Percentiles rank a stretch among this genome's conserved stretches.
Conservation (phyloP, 2,888 invertebrate genomes). For the Gibbula magus region DNA sequence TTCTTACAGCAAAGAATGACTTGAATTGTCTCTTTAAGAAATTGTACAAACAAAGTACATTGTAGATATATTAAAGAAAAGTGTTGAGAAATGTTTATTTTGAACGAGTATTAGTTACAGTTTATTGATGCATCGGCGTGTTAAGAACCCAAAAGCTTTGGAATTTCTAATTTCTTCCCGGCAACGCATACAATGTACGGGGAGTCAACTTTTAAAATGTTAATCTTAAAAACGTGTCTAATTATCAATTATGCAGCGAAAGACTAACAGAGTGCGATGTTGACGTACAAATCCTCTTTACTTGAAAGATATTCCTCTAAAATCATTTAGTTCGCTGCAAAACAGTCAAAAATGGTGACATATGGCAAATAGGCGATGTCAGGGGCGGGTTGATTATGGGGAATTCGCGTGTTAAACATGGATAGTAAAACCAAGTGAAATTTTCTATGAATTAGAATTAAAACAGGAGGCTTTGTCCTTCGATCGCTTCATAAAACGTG, state of each 20-base stretch:
- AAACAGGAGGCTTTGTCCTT: neutral
- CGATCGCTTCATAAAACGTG: neutral
- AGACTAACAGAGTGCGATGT: neutral
- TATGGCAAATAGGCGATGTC: neutral
- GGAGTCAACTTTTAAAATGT: too few relatives aligned
- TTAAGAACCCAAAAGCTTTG: too few relatives aligned
- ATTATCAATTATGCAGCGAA: neutral
- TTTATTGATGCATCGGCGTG: too few relatives aligned
- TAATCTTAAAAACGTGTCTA: too few relatives aligned
- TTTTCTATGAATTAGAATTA: constrained; percentile 13
- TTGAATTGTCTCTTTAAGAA: too few relatives aligned
- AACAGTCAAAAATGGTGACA: neutral
- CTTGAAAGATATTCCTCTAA: neutral
- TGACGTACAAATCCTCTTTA: neutral
- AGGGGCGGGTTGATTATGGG: neutral
- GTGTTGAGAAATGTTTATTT: too few relatives aligned
- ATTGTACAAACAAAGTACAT: too few relatives aligned
- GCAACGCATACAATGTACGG: too few relatives aligned
- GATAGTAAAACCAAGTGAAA: neutral
- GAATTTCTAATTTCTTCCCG: too few relatives aligned
- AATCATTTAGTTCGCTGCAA: neutral
- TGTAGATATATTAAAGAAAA: too few relatives aligned
- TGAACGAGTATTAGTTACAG: too few relatives aligned
- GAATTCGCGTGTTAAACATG: neutral
- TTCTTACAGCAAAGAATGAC: too few relatives aligned